Base-by-base conservation (phyloP, 2,797 vertebrate genomes). In the Meda fulgida region DNA sequence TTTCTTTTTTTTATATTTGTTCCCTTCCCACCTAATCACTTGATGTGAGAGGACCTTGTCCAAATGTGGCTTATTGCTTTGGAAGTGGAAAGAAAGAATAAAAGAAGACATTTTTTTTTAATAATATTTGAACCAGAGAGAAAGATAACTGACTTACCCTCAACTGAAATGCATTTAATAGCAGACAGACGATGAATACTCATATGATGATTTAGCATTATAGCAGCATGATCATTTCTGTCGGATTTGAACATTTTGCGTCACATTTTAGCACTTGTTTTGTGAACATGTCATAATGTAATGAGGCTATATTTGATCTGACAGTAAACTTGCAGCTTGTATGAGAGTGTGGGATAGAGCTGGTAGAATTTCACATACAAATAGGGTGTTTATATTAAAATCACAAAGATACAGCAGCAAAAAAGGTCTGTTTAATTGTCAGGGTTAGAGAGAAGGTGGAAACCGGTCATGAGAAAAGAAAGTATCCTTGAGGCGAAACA, bases 21-120 rank as follows among this genome's bases (percentile, higher is more conserved):
- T 63, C 14, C 83, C 70, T 76, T 23, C 29, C 26, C 38, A 63
- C 75, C 67, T 36, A n/a, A 58, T 55, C 23, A 26, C 36, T 72
- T 40, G 26, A 48, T 8, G 26, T 63, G 53, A n/a, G 29, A 84
- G 60, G 58, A 86, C 66, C 72, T 81, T 46, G 65, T 53, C 21
- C 66, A 81, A 77, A 34, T 78, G 21, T 69, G 66, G 46, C n/a
- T 70, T 79, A 63, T 60, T 72, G 36, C 26, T 6, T 13, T 7
- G n/a, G 19, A 82, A 73, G 21, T 29, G 14, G 40, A 75, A 48
- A 82, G 13, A 72, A 40, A 31, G n/a, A 10, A 38, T 7, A 14
- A 31, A 72, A 71, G 9, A 14, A 8, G 11, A 38, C 26, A 40
- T 36, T 9, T 26, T n/a, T 43, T 46, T 46, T n/a, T n/a, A n/a